Percentiles rank a stretch among this genome's conserved stretches.
phyloP scores from a whole-genome alignment of 2,888 invertebrate species.

The Drosophila helvetica region DNA sequence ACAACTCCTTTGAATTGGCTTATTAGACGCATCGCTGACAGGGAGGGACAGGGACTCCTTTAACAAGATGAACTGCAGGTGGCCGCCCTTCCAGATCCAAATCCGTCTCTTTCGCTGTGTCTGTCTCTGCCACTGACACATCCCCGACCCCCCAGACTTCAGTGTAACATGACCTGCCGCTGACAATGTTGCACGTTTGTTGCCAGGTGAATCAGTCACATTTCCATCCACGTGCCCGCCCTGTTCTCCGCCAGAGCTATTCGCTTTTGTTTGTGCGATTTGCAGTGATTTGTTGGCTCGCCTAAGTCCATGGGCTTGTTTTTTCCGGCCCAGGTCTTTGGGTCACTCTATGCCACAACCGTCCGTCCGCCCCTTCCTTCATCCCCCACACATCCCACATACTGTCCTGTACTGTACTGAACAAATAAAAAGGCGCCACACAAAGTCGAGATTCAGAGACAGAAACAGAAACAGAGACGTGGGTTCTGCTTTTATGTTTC shows the following conservation, averaged over 20 bases:
- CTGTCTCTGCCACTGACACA: slow-evolving; percentile 23
- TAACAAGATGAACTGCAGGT: slow-evolving; percentile 39
- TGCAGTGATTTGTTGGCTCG: slow-evolving; percentile 75
- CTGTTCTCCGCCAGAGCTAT: not conserved
- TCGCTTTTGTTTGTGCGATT: slow-evolving; percentile 67
- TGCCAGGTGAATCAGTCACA: slow-evolving; percentile 5
- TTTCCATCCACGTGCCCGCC: too few relatives aligned
- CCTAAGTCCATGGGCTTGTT: slow-evolving; percentile 63
- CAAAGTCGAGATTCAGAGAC: slow-evolving; percentile 16
- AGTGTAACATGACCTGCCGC: slow-evolving; percentile 23
- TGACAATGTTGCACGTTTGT: slow-evolving; percentile 25
- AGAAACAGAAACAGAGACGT: slow-evolving; percentile 4
- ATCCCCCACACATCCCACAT: not conserved
- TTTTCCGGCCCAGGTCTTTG: slow-evolving; percentile 65
- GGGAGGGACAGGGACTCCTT: not conserved
- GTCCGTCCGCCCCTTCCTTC: not conserved
- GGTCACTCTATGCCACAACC: slow-evolving; percentile 46
- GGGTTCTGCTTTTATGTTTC: slow-evolving; percentile 49
- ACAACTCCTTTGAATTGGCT: slow-evolving; percentile 39
- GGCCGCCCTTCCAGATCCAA: slow-evolving; percentile 9
- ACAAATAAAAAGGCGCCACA: slow-evolving; percentile 47
- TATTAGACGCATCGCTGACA: slow-evolving; percentile 22
- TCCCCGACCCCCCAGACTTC: slow-evolving; percentile 20
- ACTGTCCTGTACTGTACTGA: slow-evolving; percentile 8
- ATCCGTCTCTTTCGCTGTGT: not conserved